Conservation (phyloP, 2,113 vertebrate species). For the Grallaria varia region DNA sequence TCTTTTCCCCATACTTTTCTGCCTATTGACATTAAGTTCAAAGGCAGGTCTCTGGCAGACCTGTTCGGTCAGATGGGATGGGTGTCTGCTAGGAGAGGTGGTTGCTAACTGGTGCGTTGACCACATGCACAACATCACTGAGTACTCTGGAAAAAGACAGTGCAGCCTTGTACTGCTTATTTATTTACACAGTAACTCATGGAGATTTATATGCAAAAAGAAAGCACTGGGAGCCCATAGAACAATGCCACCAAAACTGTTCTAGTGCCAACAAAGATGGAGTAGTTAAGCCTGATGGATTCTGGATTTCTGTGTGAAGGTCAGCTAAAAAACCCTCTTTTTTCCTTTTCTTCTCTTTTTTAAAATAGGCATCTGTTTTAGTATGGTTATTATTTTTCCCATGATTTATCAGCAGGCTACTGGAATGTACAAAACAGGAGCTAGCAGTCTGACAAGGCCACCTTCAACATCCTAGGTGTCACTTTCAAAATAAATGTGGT, state of each 20-base stretch:
- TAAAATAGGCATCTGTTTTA: not conserved
- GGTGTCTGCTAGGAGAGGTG: not conserved
- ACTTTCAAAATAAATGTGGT: constrained; percentile 40
- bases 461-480: not conserved
- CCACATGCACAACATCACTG: not conserved
- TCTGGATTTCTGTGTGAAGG: not conserved
- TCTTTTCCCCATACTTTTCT: constrained; percentile 21
- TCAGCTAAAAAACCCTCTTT: not conserved
- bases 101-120: not conserved
- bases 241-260: not conserved
- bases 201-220: not conserved
- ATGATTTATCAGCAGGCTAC: not conserved
- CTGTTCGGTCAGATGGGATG: constrained; percentile 61
- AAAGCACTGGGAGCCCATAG: not conserved
- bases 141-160: not conserved
- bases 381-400: not conserved
- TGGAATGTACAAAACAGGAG: not conserved
- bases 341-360: not conserved
- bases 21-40: constrained; percentile 58
- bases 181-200: constrained; percentile 33
- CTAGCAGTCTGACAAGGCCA: not conserved
- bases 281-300: not conserved
- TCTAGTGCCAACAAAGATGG: not conserved
- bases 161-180: not conserved
- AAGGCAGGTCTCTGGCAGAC: constrained; percentile 44